A percentile compares a stretch with the other conserved stretches of the same genome.
Evolutionary conservation across 37 sponge, comb jelly and placozoan species (phyloP).

Genomic region (Halisarca cf. caerulea): DNA sequence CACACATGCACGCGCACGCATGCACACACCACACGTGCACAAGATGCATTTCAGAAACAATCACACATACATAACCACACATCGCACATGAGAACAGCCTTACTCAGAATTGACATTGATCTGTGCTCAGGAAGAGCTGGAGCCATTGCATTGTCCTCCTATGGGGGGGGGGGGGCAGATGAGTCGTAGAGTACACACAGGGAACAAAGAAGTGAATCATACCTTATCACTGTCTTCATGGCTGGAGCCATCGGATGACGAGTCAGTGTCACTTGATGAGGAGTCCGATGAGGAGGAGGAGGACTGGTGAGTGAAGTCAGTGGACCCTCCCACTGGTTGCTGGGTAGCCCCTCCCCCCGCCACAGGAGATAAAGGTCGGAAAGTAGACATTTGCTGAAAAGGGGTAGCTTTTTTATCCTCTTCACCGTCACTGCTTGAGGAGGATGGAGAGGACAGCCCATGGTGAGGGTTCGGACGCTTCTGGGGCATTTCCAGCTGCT

Average conservation of each 20-base stretch:
- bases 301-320: background rate
- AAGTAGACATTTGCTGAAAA: background rate
- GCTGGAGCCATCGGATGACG: constrained; percentile 9
- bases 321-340: background rate
- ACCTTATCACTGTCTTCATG: background rate
- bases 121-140: background rate
- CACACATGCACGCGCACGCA: no score
- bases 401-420: background rate
- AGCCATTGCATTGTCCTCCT: no score
- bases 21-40: no score
- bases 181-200: no score
- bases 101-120: constrained; percentile 4
- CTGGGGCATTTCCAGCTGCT: background rate
- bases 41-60: no score
- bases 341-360: background rate
- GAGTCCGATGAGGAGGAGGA: background rate
- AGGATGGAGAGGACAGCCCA: background rate
- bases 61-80: no score
- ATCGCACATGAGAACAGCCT: background rate
- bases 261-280: background rate
- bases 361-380: background rate
- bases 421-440: constrained; percentile 4
- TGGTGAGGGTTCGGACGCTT: background rate
- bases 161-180: no score
- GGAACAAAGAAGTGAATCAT: no score